phyloP scores from a whole-genome alignment of 2,113 vertebrate genomes.

The Megaceryle torquata region DNA sequence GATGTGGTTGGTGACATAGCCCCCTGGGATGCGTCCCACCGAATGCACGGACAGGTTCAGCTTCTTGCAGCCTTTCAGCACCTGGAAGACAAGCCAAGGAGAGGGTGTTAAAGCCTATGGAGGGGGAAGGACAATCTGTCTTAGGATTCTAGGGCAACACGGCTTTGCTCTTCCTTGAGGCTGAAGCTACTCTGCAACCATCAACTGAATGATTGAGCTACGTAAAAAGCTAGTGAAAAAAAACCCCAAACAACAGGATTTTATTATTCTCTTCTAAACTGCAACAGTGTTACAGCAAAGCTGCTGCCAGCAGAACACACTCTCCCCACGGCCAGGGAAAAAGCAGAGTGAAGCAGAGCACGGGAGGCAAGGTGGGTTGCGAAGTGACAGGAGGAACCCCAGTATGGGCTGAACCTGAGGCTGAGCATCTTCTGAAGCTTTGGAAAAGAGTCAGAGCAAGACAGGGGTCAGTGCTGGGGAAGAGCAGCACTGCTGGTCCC shows the following conservation, averaged over 20 bases:
- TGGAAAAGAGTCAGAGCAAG: neutral
- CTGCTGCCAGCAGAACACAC: neutral
- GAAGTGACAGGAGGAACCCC: neutral
- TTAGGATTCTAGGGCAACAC: rapidly evolving
- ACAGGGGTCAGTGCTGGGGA: neutral
- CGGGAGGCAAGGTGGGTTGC: neutral
- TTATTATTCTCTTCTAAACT: neutral
- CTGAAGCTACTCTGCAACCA: neutral
- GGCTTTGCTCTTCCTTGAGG: neutral
- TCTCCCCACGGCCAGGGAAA: neutral
- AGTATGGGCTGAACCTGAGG: neutral
- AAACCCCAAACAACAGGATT: neutral
- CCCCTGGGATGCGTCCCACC: conserved; percentile 90
- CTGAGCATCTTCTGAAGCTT: neutral
- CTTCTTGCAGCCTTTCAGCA: conserved; percentile 96
- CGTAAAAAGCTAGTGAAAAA: neutral
- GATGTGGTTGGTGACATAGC: conserved; percentile 95
- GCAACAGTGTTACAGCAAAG: neutral
- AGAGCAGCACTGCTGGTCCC: neutral
- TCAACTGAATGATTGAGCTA: neutral
- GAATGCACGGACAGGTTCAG: conserved; percentile 89
- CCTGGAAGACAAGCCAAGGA: conserved; percentile 69
- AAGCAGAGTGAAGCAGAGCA: neutral
- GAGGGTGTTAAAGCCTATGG: neutral
- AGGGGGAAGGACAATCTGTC: neutral